phyloP scores from a whole-genome alignment of 2,888 invertebrate species.

The Apotomis capreana region DNA sequence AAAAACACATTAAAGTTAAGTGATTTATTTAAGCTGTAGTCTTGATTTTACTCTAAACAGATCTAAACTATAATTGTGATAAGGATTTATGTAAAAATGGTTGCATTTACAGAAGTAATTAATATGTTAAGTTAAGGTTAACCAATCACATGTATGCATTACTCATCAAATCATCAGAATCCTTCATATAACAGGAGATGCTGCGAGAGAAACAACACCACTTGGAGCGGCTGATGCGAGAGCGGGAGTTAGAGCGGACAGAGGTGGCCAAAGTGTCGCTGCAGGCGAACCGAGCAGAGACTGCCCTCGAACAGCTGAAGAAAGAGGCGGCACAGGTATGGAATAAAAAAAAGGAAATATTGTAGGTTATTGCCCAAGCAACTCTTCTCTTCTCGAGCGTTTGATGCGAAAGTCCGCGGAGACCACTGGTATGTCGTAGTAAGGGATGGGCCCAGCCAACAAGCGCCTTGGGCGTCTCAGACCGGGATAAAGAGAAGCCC shows the following conservation, averaged over 20 bases:
- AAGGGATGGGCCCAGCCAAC: no score
- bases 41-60: background rate
- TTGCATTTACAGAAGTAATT: background rate
- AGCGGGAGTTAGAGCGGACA: constrained; percentile 94
- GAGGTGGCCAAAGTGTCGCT: constrained; percentile 93
- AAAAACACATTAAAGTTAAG: no score
- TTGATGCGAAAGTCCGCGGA: constrained; percentile 59
- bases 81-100: constrained; percentile 12
- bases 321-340: constrained; percentile 87
- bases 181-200: constrained; percentile 86
- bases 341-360: background rate
- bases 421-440: constrained; percentile 63
- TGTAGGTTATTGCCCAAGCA: no score
- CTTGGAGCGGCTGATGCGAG: constrained; percentile 94
- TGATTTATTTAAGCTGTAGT: constrained; percentile 2
- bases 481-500: no score
- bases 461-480: no score
- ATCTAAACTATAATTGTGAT: background rate
- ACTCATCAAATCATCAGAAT: background rate
- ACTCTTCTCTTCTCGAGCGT: no score
- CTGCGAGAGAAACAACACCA: constrained; percentile 97
- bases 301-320: constrained; percentile 82
- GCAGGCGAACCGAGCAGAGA: constrained; percentile 91
- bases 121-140: background rate
- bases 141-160: no score